phyloP scores from a whole-genome alignment of 2,888 invertebrate genomes.

The Chaetogeoica ovagalla region DNA sequence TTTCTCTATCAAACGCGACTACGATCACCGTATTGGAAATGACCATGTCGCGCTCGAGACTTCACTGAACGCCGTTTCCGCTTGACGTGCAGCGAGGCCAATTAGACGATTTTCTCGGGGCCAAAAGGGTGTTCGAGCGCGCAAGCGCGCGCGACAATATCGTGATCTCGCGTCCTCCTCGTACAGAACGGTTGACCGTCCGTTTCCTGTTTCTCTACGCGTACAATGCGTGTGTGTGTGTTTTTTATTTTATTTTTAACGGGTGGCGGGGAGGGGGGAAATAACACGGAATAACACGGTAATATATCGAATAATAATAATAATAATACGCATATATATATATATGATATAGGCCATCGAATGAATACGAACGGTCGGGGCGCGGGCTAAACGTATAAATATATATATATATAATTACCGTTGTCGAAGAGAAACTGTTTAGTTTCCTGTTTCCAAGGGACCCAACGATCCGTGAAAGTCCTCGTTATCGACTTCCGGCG shows the following conservation, averaged over 20 bases:
- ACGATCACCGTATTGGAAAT: constrained; percentile 14
- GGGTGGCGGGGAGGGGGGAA: background rate
- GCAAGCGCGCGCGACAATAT: background rate
- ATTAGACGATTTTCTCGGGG: constrained; percentile 24
- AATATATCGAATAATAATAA: too few relatives aligned
- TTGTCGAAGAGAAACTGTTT: constrained; percentile 43
- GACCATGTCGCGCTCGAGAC: constrained; percentile 35
- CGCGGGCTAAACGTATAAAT: background rate
- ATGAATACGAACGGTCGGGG: too few relatives aligned
- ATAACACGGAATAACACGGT: background rate
- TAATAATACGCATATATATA: too few relatives aligned
- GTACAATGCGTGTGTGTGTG: background rate
- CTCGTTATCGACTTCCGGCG: constrained; percentile 52
- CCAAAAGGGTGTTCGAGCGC: too few relatives aligned
- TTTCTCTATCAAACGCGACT: background rate
- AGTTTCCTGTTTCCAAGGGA: constrained; percentile 52
- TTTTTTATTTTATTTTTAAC: too few relatives aligned
- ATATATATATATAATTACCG: constrained; percentile 47
- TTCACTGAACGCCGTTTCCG: constrained; percentile 25
- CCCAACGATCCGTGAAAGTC: constrained; percentile 52
- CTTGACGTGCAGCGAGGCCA: constrained; percentile 45
- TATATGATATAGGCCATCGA: too few relatives aligned
- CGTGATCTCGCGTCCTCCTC: background rate
- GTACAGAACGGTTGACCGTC: constrained; percentile 17
- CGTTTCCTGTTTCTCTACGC: constrained; percentile 44